Conservation (phyloP, 2,113 vertebrate genomes). For the Abramis brama region DNA sequence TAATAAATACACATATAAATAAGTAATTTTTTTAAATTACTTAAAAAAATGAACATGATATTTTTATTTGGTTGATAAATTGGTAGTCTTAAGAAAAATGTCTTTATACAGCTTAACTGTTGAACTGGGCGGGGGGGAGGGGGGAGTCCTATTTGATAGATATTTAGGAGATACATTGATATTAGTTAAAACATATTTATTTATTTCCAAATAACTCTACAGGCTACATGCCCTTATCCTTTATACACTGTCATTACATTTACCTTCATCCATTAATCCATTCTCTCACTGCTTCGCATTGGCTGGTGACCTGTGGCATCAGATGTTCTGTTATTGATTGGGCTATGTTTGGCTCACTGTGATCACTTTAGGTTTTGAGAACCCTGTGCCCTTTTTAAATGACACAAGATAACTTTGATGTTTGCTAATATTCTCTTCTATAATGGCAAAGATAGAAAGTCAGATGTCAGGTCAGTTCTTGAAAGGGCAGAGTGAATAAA, state of each 20-base stretch:
- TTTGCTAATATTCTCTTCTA: constrained; percentile 2
- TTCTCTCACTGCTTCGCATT: not conserved
- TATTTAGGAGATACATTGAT: not conserved
- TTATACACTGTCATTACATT: not conserved
- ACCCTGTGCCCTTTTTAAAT: not conserved
- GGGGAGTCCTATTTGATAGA: no score
- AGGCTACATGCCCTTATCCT: not conserved
- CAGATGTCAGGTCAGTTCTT: not conserved
- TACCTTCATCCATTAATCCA: not conserved
- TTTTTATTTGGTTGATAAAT: no score
- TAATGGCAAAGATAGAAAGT: not conserved
- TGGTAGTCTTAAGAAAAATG: no score
- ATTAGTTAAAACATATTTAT: not conserved
- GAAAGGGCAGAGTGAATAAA: not conserved
- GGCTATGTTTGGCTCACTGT: constrained; percentile 25
- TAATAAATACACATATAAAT: no score
- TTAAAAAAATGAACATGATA: no score
- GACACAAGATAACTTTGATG: not conserved
- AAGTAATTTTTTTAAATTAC: no score
- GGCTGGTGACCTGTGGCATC: constrained; percentile 29
- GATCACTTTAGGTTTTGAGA: constrained; percentile 12
- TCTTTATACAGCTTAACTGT: no score
- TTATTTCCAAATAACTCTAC: not conserved
- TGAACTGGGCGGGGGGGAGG: no score
- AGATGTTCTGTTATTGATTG: constrained; percentile 15